Conservation (phyloP, 2,888 invertebrate species). For the Zelleria hepariella region DNA sequence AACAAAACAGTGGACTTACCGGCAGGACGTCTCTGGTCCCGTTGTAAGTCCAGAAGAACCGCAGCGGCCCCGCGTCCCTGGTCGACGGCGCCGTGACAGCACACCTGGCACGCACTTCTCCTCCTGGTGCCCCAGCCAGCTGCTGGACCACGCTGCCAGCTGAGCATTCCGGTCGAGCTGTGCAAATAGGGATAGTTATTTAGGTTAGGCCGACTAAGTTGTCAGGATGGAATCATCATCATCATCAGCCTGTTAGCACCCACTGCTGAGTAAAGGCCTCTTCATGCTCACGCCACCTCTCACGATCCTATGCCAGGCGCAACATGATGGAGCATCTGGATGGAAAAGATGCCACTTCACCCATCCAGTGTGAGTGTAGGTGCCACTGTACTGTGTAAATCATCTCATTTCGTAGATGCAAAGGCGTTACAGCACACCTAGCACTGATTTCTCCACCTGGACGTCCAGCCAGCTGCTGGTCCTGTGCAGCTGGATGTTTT, state of each 20-base stretch:
- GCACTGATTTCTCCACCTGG: too few species aligned
- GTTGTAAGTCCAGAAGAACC: conserved; percentile 90
- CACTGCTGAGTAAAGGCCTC: too few species aligned
- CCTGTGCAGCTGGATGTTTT: too few species aligned
- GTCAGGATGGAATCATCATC: conserved; percentile 75
- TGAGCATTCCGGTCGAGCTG: conserved; percentile 84
- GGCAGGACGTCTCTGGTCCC: conserved; percentile 83
- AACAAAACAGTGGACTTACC: conserved; percentile 58
- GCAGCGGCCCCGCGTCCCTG: conserved; percentile 72
- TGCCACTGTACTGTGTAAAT: too few species aligned
- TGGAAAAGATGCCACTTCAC: too few species aligned
- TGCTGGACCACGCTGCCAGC: conserved; percentile 79
- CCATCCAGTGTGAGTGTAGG: too few species aligned
- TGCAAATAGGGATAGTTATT: not conserved
- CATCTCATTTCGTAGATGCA: too few species aligned
- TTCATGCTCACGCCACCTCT: too few species aligned
- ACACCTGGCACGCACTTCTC: conserved; percentile 81
- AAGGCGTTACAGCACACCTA: too few species aligned
- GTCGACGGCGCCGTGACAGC: conserved; percentile 86
- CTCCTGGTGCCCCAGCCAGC: conserved; percentile 80
- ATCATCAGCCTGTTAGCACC: too few species aligned
- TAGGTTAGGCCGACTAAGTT: not conserved
- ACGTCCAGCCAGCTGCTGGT: too few species aligned
- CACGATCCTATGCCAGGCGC: conserved; percentile 84
- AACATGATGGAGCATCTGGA: conserved; percentile 54